Percentiles rank a stretch among this genome's conserved stretches.
These are phyloP conservation scores for Amphiduros pacificus DNA, from an alignment of 2,888 invertebrate genomes.

Conservation along the genomic window DNA sequence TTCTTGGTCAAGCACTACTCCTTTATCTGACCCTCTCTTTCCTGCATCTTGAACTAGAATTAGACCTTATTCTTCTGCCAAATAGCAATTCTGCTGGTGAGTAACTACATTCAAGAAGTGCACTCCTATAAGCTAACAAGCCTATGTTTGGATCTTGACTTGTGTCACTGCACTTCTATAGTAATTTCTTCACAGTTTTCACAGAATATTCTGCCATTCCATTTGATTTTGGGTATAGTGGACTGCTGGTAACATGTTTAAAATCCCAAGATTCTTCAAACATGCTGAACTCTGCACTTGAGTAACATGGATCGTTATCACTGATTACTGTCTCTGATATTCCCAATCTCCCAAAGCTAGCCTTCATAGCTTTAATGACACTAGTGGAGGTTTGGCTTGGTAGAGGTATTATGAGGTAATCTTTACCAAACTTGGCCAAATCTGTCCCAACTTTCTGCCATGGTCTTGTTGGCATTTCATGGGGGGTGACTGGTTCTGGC, in stretches of 20 bases:
- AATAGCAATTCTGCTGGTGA: background rate
- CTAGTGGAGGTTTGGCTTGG: background rate
- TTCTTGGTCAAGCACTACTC: no score
- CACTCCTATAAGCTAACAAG: background rate
- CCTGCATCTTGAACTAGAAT: no score
- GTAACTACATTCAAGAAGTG: background rate
- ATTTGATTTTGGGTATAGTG: background rate
- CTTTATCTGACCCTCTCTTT: no score
- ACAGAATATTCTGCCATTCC: background rate
- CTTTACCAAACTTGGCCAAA: background rate
- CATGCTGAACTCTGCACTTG: background rate
- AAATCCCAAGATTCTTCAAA: background rate
- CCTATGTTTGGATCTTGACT: background rate
- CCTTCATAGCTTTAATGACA: background rate
- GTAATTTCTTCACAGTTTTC: background rate
- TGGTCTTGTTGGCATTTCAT: background rate
- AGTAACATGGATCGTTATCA: background rate
- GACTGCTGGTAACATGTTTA: background rate
- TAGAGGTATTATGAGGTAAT: background rate
- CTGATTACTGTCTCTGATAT: background rate
- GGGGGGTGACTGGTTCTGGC: background rate
- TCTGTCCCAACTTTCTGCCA: background rate
- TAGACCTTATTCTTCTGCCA: no score
- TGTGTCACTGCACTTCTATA: background rate
- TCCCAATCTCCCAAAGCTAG: background rate